Percentiles rank a stretch among this genome's conserved stretches.
phyloP scores from a whole-genome alignment of 92 coral and sea anemone species.

The Porites lobata region DNA sequence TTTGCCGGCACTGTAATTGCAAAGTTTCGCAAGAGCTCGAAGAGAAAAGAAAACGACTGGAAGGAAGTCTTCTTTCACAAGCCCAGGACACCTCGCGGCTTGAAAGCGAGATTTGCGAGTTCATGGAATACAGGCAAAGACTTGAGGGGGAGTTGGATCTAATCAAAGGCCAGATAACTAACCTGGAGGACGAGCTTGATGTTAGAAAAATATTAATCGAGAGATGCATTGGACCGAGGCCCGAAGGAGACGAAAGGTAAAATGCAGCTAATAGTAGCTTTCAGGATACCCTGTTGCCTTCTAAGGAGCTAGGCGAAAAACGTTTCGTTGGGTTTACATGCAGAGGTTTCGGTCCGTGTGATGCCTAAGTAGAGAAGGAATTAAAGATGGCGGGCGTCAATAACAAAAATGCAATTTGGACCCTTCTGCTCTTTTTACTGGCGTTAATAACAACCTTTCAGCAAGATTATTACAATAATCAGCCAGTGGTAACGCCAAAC shows the following conservation, averaged over 20 bases:
- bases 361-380: no score
- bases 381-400: no score
- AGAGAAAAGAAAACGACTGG: slow-evolving; percentile 69
- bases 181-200: slow-evolving; percentile 80
- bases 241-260: slow-evolving; percentile 19
- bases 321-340: no score
- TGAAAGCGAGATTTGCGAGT: slow-evolving; percentile 85
- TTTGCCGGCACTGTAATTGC: slow-evolving; percentile 74
- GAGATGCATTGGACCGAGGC: slow-evolving; percentile 20
- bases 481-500: no score
- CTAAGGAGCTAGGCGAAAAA: no score
- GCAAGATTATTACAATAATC: no score
- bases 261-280: neutral
- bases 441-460: no score
- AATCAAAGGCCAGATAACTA: slow-evolving; percentile 80
- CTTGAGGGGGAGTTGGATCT: slow-evolving; percentile 84
- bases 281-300: neutral
- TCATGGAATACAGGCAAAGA: slow-evolving; percentile 84
- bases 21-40: slow-evolving; percentile 74
- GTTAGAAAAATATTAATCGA: slow-evolving; percentile 48
- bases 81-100: slow-evolving; percentile 90
- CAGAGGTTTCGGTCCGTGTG: no score
- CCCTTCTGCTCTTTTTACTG: no score
- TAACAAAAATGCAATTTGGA: no score
- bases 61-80: slow-evolving; percentile 79